Percentiles rank a stretch among this genome's conserved stretches.
Evolutionary conservation across 2,888 invertebrate species (phyloP).

Genomic region (Pseudococcus viburni): DNA sequence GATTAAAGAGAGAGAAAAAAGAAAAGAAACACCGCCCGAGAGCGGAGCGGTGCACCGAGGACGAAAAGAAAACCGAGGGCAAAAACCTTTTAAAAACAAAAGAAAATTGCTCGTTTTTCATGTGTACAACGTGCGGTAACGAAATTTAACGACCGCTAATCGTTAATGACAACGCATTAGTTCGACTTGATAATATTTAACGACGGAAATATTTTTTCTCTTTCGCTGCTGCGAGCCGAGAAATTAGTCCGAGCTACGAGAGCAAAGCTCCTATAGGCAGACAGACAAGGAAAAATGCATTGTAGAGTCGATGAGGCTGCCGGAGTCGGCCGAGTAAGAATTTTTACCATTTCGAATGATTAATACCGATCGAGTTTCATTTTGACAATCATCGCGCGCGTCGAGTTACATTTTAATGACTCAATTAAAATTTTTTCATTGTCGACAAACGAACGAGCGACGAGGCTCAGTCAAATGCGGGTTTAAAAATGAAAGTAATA

Average conservation of each 20-base stretch:
- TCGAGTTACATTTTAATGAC: constrained; percentile 47
- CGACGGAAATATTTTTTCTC: constrained; percentile 49
- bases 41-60: background rate
- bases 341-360: constrained; percentile 14
- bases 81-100: constrained; percentile 43
- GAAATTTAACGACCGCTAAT: constrained; percentile 52
- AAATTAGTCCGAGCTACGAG: background rate
- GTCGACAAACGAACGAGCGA: background rate
- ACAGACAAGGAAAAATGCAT: background rate
- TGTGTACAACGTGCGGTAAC: constrained; percentile 25
- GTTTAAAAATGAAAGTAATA: constrained; percentile 28
- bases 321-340: background rate
- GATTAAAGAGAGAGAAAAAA: background rate
- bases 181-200: constrained; percentile 30
- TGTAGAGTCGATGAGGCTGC: background rate
- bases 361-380: constrained; percentile 34
- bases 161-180: constrained; percentile 53
- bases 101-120: constrained; percentile 53
- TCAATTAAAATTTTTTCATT: constrained; percentile 43
- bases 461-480: background rate
- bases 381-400: constrained; percentile 27
- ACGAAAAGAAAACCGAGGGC: constrained; percentile 39
- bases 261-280: background rate
- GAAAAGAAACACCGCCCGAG: background rate
- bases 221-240: background rate